phyloP scores from a whole-genome alignment of 2,797 vertebrate species.

The Pipistrellus pygmaeus region DNA sequence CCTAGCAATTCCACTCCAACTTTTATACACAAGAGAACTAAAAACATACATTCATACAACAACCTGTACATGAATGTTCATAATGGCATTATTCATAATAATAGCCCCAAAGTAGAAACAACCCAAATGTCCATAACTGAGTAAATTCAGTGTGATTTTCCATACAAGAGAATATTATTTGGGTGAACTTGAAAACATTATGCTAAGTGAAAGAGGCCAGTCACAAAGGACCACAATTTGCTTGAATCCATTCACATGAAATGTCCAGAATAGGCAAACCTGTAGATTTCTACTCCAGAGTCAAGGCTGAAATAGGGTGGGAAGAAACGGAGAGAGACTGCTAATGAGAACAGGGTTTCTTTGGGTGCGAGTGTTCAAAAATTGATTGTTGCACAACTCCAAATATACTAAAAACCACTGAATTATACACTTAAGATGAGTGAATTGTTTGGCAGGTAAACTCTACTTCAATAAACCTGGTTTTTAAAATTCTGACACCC shows the following conservation, averaged over 20 bases:
- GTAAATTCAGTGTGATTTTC: neutral
- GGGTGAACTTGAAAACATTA: neutral
- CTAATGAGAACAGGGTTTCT: neutral
- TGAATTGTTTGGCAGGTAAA: neutral
- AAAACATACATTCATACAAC: neutral
- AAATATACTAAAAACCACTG: neutral
- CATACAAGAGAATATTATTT: neutral
- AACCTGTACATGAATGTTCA: neutral
- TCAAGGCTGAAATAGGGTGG: neutral
- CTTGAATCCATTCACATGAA: neutral
- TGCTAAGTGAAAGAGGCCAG: neutral
- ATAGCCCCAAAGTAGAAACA: neutral
- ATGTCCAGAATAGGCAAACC: neutral
- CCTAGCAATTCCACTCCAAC: neutral
- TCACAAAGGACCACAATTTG: neutral
- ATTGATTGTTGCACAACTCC: neutral
- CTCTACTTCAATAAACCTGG: neutral
- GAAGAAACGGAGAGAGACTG: neutral
- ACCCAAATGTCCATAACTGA: neutral
- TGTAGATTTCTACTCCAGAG: neutral
- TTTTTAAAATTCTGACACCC: neutral
- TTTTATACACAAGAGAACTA: neutral
- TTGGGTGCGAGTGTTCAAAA: neutral
- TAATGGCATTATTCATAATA: neutral
- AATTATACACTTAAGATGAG: neutral